Percentiles rank a stretch among this genome's conserved stretches.
phyloP scores from a whole-genome alignment of 2,888 invertebrate species.

The Caenorhabditis imperialis region DNA sequence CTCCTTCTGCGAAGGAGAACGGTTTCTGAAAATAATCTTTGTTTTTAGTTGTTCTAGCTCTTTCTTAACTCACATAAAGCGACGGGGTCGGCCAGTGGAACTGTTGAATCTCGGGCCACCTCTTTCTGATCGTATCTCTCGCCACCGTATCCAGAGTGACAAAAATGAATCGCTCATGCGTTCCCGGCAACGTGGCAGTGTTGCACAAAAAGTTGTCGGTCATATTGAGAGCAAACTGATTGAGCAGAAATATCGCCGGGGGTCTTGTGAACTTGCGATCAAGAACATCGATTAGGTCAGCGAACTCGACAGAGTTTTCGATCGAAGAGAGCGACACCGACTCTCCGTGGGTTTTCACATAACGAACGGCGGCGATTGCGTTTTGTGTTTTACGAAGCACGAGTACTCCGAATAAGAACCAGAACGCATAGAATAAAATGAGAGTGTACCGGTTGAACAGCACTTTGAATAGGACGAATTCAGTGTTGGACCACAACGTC shows the following conservation, averaged over 20 bases:
- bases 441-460: conserved; percentile 47
- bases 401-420: conserved; percentile 70
- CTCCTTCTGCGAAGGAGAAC: conserved; percentile 77
- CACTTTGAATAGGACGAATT: conserved; percentile 14
- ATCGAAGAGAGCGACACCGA: conserved; percentile 68
- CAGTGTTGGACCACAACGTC: conserved; percentile 27
- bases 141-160: conserved; percentile 76
- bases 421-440: conserved; percentile 60
- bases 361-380: conserved; percentile 75
- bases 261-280: conserved; percentile 68
- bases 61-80: conserved; percentile 69
- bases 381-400: conserved; percentile 75
- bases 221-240: conserved; percentile 77
- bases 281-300: conserved; percentile 55
- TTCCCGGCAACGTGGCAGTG: conserved; percentile 63
- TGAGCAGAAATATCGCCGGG: conserved; percentile 76
- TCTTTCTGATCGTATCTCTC: conserved; percentile 64
- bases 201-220: conserved; percentile 78
- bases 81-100: conserved; percentile 78
- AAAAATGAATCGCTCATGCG: conserved; percentile 72
- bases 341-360: conserved; percentile 71
- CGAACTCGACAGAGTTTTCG: conserved; percentile 73
- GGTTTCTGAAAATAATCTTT: conserved; percentile 68
- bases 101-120: conserved; percentile 75
- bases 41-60: background rate